Conservation (phyloP, 1,140 invertebrate species). For the Lepidurus arcticus region DNA sequence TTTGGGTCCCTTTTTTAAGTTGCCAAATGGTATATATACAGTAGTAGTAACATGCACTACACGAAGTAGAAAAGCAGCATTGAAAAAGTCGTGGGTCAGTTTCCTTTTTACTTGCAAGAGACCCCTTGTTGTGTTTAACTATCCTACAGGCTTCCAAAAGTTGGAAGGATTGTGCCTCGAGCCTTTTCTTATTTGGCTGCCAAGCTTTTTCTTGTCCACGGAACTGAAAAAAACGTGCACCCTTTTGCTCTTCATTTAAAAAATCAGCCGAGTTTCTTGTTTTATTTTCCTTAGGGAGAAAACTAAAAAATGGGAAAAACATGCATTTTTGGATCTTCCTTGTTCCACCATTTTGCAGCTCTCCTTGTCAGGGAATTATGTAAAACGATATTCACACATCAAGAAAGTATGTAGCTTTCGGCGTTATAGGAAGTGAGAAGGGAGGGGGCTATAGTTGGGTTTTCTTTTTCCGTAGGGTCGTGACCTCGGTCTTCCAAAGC, state of each 20-base stretch:
- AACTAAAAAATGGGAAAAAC: not conserved
- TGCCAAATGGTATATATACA: not conserved
- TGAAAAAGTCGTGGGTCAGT: constrained; percentile 14
- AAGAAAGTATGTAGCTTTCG: not conserved
- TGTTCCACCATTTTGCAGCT: no score
- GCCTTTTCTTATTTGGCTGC: not conserved
- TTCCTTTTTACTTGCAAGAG: not conserved
- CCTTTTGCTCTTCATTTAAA: not conserved
- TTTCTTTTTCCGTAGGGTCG: not conserved
- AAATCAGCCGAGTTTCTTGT: not conserved
- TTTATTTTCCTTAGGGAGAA: not conserved
- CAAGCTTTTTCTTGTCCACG: not conserved
- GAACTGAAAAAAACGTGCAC: not conserved
- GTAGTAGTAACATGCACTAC: not conserved
- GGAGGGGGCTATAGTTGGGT: not conserved
- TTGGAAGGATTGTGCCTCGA: not conserved
- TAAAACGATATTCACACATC: constrained; percentile 1
- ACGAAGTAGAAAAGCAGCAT: not conserved
- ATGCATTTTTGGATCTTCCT: not conserved
- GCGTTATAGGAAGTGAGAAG: not conserved
- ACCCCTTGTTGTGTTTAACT: not conserved
- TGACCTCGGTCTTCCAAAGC: not conserved
- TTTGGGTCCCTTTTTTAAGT: not conserved
- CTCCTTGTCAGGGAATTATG: not conserved
- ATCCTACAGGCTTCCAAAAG: not conserved